Evolutionary conservation across 2,888 invertebrate species (phyloP).

Genomic region (Limnephilus auricula): DNA sequence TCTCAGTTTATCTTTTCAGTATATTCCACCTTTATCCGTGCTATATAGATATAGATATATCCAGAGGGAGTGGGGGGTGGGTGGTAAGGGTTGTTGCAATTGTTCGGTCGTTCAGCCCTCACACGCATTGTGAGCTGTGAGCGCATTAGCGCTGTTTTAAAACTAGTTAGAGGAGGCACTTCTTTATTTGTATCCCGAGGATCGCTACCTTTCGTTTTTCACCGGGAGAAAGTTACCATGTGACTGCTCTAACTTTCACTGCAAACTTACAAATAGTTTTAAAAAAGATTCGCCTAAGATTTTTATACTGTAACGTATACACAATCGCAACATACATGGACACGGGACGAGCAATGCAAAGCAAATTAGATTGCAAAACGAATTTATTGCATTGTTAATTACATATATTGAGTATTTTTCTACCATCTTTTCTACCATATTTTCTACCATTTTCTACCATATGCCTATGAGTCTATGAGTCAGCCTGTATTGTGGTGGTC

Average conservation of each 20-base stretch:
- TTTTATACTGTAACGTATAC: neutral
- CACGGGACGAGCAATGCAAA: too few relatives aligned
- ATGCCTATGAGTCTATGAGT: too few relatives aligned
- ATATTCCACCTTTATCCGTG: neutral
- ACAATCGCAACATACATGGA: too few relatives aligned
- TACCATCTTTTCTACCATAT: too few relatives aligned
- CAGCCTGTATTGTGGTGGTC: too few relatives aligned
- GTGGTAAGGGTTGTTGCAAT: neutral
- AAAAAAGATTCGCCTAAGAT: conserved; percentile 12
- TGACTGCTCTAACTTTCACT: conserved; percentile 39
- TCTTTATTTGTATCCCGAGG: conserved; percentile 37
- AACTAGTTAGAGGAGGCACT: conserved; percentile 44
- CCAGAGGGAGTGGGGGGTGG: neutral
- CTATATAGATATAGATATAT: neutral
- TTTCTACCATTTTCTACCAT: too few relatives aligned
- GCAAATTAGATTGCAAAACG: too few relatives aligned
- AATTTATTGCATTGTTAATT: too few relatives aligned
- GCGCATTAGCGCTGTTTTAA: conserved; percentile 56
- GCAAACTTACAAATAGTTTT: conserved; percentile 39
- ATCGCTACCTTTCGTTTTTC: conserved; percentile 48
- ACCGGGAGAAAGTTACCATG: conserved; percentile 45
- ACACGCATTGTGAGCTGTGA: conserved; percentile 47
- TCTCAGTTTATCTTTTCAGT: neutral
- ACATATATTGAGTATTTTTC: too few relatives aligned
- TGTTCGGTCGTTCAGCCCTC: conserved; percentile 8